A percentile compares a stretch with the other conserved stretches of the same genome.
phyloP scores from a whole-genome alignment of 2,888 invertebrate species.

The Rhogogaster chlorosoma region DNA sequence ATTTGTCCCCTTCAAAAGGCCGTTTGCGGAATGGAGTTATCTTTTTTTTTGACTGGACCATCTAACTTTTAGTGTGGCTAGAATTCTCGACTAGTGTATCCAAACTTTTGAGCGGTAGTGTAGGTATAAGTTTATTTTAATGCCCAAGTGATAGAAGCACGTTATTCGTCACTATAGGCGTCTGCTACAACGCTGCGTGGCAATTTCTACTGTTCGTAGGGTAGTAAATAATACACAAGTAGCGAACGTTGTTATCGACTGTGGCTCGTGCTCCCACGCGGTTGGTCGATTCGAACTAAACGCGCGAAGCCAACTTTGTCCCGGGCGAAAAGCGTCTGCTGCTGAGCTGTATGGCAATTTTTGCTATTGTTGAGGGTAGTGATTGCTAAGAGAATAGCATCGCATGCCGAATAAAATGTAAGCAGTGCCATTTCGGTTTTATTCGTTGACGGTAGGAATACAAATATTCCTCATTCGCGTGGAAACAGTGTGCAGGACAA shows the following conservation, averaged over 20 bases:
- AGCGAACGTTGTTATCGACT: conserved; percentile 4
- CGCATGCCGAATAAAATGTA: conserved; percentile 17
- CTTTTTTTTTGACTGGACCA: no score
- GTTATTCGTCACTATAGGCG: conserved; percentile 1
- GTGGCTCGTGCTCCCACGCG: neutral
- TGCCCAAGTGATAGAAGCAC: neutral
- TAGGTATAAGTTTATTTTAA: neutral
- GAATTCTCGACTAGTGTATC: no score
- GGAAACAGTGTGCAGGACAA: neutral
- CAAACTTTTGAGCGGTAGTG: no score
- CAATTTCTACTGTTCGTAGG: neutral
- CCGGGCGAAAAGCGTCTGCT: conserved; percentile 31
- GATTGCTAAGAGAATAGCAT: neutral
- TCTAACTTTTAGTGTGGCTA: no score
- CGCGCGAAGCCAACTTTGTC: neutral
- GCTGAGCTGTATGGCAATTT: conserved; percentile 12
- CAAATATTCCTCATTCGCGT: neutral
- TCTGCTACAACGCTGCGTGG: conserved; percentile 18
- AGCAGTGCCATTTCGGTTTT: neutral
- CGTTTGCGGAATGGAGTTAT: no score
- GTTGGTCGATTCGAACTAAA: neutral
- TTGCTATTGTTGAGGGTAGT: neutral
- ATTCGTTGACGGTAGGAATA: neutral
- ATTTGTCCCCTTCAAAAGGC: no score
- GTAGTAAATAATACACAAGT: neutral